These are phyloP conservation scores for Anisognathus igniventris DNA, from an alignment of 2,797 vertebrate species.

Conservation along the genomic window DNA sequence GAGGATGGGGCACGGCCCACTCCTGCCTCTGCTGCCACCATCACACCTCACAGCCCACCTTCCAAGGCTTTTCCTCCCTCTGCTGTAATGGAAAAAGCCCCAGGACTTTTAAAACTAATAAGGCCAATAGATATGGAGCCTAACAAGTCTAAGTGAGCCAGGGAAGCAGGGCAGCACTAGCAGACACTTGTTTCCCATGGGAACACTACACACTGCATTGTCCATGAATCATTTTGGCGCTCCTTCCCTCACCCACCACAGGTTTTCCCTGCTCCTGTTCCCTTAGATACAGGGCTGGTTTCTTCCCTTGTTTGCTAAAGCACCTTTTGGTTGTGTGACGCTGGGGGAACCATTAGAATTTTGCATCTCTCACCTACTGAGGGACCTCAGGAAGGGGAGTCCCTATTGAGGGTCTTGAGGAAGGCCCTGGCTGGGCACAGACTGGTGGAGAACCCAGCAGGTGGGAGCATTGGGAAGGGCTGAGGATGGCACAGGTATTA, in stretches of 20 bases:
- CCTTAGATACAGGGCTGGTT: not conserved
- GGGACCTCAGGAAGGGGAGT: not conserved
- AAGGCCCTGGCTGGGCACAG: not conserved
- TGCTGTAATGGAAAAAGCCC: not conserved
- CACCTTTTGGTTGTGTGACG: accelerated
- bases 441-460: accelerated
- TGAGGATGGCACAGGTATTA: not conserved
- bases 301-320: not conserved
- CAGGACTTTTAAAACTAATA: constrained; percentile 20
- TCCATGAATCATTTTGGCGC: not conserved
- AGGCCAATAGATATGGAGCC: not conserved
- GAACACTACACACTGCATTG: not conserved
- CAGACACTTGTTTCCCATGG: not conserved
- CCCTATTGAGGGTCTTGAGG: not conserved
- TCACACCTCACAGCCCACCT: not conserved
- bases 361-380: not conserved
- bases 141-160: not conserved
- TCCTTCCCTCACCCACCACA: not conserved
- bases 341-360: not conserved
- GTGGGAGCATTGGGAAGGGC: accelerated
- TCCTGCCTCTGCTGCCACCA: not conserved
- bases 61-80: not conserved
- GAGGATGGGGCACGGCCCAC: not conserved
- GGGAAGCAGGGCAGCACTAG: not conserved
- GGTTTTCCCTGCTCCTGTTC: not conserved